These are phyloP conservation scores for Alosa alosa DNA, from an alignment of 2,113 vertebrate species.

Conservation along the genomic window DNA sequence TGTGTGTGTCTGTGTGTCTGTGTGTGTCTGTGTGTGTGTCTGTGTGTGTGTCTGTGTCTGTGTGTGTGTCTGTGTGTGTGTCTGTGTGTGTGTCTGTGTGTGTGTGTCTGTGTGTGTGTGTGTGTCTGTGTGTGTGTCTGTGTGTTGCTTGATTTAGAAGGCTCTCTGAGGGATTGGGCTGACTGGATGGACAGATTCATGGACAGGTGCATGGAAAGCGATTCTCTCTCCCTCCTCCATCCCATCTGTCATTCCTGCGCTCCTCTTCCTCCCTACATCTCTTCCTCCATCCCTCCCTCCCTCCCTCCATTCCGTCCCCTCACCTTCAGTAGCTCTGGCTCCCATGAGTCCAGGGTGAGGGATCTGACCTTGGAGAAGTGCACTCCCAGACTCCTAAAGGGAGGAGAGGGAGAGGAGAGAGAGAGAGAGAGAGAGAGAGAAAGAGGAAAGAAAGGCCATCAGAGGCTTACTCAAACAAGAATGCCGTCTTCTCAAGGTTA, in stretches of 20 bases:
- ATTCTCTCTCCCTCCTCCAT: background rate
- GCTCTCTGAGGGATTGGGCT: background rate
- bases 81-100: too few species aligned
- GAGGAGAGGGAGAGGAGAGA: background rate
- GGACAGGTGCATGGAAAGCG: background rate
- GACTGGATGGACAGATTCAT: background rate
- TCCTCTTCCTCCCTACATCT: background rate
- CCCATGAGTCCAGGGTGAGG: slow-evolving; percentile 93
- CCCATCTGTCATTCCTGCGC: background rate
- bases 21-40: background rate
- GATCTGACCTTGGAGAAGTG: slow-evolving; percentile 97
- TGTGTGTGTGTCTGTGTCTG: too few species aligned
- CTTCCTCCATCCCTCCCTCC: background rate
- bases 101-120: too few species aligned
- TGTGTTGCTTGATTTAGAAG: background rate
- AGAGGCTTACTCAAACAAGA: background rate
- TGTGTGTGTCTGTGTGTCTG: background rate
- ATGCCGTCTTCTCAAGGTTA: background rate
- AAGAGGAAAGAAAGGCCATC: background rate
- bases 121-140: too few species aligned
- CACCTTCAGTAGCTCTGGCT: slow-evolving; percentile 97
- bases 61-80: too few species aligned
- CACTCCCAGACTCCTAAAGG: slow-evolving; percentile 91
- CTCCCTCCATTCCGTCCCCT: background rate
- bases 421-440: background rate